Base-by-base conservation (phyloP, 2,797 vertebrate species). In the Sebastes matsubarae region DNA sequence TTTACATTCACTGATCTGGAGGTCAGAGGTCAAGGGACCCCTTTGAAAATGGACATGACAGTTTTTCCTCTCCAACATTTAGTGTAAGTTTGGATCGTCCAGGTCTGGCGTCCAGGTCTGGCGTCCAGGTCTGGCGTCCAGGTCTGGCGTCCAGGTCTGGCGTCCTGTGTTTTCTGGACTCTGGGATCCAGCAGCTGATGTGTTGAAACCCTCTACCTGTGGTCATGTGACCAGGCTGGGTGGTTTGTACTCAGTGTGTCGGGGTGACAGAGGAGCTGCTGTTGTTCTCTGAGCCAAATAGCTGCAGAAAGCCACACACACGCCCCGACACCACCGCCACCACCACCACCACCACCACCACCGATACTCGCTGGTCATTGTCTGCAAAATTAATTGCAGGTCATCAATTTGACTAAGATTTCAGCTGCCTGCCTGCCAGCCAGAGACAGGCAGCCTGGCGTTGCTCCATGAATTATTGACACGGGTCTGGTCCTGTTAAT, bases 391-490 rank as follows among this genome's bases (percentile, higher is more conserved):
- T 87, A 90, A 88, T 90, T 72, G 80, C 91, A 66, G 85, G 90
- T 83, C 88, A 58, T 63, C 84, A n/a, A 79, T 88, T 89, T 92
- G 24, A 79, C 68, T 94, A 89, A 81, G 91, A 58, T 94, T 93
- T 94, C 93, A 76, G 86, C 92, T 85, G 81, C 81, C 68, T 72
- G 90, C 74, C 87, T 91, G 83, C 81, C 89, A 86, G 80, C 81
- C 91, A 85, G 52, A 84, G 79, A 54, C 75, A 64, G 42, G 25
- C 86, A 79, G 69, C 60, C 81, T 27, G 75, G 86, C 16, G 90
- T 83, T 88, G 89, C 89, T 88, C 80, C 13, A 91, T 95, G 73
- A 95, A 88, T 96, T 94, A 94, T 95, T 95, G 85, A 93, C 80
- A 84, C 54, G 64, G 86, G 29, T 89, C 90, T 92, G 94, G 87